phyloP scores from a whole-genome alignment of 2,888 invertebrate genomes.

The Troides oblongomaculatus region DNA sequence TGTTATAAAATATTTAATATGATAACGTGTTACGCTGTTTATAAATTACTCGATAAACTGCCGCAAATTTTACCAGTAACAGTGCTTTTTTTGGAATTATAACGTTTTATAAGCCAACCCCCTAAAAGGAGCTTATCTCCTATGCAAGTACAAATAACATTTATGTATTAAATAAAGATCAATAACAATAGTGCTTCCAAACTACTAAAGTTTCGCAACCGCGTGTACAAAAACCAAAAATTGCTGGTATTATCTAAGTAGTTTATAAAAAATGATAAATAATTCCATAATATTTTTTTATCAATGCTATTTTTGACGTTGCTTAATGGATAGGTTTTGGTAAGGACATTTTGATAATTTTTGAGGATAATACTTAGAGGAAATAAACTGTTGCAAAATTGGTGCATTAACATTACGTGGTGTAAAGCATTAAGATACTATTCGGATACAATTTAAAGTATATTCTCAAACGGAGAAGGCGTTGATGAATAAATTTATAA shows the following conservation, averaged over 20 bases:
- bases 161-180: not conserved
- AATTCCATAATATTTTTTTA: slow-evolving; percentile 3
- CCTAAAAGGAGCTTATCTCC: not conserved
- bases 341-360: not conserved
- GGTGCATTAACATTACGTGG: not conserved
- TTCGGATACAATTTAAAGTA: too few relatives aligned
- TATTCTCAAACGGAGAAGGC: too few relatives aligned
- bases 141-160: slow-evolving; percentile 1
- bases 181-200: slow-evolving; percentile 2
- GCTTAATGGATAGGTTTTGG: not conserved
- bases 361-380: not conserved
- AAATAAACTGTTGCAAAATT: not conserved
- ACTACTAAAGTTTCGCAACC: not conserved
- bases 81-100: not conserved
- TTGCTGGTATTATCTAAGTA: slow-evolving; percentile 1
- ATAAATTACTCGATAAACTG: not conserved
- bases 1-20: too few relatives aligned
- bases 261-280: not conserved
- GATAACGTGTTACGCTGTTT: too few relatives aligned
- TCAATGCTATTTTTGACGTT: not conserved
- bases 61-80: not conserved
- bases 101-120: not conserved
- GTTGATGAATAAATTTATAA: not conserved
- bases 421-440: too few relatives aligned
- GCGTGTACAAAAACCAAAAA: not conserved